Conservation (phyloP, 1,140 invertebrate species). For the Andrena cerasifolii region DNA sequence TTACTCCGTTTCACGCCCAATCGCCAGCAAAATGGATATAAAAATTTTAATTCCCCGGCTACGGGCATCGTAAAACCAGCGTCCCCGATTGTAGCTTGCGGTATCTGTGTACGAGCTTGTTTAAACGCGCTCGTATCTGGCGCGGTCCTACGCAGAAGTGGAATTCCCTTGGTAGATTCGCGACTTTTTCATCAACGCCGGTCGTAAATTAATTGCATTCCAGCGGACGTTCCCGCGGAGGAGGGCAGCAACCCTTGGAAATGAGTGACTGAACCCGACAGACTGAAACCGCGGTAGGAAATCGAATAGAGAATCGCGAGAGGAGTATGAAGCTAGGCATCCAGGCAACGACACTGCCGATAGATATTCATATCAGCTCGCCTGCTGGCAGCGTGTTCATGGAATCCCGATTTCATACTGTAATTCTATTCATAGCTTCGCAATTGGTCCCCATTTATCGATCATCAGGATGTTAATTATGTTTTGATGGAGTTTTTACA, state of each 20-base stretch:
- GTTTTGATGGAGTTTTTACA: background rate
- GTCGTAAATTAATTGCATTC: background rate
- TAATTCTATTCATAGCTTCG: slow-evolving; percentile 1
- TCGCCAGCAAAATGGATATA: slow-evolving; percentile 39
- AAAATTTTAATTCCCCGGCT: slow-evolving; percentile 42
- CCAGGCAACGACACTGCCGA: background rate
- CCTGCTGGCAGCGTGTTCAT: background rate
- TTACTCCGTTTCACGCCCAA: slow-evolving; percentile 48
- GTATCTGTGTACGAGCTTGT: background rate
- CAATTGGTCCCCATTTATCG: background rate
- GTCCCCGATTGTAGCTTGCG: background rate
- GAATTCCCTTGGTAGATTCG: background rate
- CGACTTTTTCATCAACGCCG: background rate
- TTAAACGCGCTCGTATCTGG: background rate
- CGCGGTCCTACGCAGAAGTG: background rate
- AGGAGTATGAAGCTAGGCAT: background rate
- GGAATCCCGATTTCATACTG: slow-evolving; percentile 21
- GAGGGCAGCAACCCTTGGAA: background rate
- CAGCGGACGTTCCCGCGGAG: no score
- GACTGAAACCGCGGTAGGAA: background rate
- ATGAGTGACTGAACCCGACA: background rate
- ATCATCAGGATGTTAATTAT: background rate
- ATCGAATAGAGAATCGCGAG: background rate
- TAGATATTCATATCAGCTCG: slow-evolving; percentile 11
- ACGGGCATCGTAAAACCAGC: slow-evolving; percentile 25